These are phyloP conservation scores for Semnornis frantzii DNA, from an alignment of 2,113 vertebrate genomes.

Conservation along the genomic window DNA sequence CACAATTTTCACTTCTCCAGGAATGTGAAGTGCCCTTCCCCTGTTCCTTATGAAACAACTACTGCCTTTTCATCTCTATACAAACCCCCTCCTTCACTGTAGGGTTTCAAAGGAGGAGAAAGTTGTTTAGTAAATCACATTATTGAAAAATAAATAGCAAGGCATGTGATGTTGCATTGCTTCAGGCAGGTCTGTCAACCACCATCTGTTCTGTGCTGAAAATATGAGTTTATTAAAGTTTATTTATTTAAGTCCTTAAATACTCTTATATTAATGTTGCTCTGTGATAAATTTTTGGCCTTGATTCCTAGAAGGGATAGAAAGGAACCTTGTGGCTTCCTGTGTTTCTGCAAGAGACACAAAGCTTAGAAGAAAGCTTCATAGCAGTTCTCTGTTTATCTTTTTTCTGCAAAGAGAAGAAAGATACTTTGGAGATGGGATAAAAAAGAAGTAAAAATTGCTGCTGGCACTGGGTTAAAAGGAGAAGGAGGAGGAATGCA, in stretches of 20 bases:
- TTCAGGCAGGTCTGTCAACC: constrained; percentile 58
- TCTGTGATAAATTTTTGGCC: not conserved
- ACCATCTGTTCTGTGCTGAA: constrained; percentile 69
- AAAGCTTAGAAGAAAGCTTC: not conserved
- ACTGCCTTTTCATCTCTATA: not conserved
- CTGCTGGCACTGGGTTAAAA: constrained; percentile 25
- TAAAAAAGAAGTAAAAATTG: constrained; percentile 30
- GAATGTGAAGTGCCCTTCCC: not conserved
- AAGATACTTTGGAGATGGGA: not conserved
- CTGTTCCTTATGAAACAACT: not conserved
- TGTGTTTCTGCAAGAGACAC: not conserved
- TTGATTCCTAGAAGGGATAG: constrained; percentile 20
- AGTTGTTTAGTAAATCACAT: constrained; percentile 61
- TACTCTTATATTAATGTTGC: constrained; percentile 62
- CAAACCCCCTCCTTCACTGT: not conserved
- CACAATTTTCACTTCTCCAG: not conserved
- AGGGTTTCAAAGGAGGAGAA: not conserved
- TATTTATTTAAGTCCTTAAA: constrained; percentile 71
- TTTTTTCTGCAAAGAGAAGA: not conserved
- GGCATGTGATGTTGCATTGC: constrained; percentile 56
- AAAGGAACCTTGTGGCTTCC: constrained; percentile 5
- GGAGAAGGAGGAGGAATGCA: constrained; percentile 1
- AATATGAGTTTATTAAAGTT: constrained; percentile 73
- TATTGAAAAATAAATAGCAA: constrained; percentile 47
- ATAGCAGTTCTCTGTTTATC: constrained; percentile 6